These are phyloP conservation scores for Sminthurides aquaticus DNA, from an alignment of 2,888 invertebrate genomes.

Conservation along the genomic window DNA sequence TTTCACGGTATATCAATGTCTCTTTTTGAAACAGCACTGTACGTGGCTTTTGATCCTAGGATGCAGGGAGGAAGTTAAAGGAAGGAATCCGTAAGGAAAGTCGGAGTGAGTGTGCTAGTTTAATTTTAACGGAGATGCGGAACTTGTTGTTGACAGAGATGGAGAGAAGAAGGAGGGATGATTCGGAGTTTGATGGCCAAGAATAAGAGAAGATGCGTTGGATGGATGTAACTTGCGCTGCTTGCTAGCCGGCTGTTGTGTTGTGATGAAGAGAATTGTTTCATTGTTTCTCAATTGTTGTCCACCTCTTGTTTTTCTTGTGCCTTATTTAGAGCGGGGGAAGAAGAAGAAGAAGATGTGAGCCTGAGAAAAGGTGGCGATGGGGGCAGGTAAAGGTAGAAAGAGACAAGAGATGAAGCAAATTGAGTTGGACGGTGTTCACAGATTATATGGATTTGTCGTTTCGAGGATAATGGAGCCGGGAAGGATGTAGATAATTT, in stretches of 20 bases:
- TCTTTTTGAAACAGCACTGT: not conserved
- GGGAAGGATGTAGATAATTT: constrained; percentile 7
- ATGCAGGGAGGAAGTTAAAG: not conserved
- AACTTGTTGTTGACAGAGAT: not conserved
- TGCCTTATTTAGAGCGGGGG: not conserved
- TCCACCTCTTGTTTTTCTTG: not conserved
- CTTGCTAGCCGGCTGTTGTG: not conserved
- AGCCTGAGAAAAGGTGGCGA: not conserved
- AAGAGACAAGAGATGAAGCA: not conserved
- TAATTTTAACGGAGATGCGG: not conserved
- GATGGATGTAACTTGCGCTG: not conserved
- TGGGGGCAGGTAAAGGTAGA: not conserved
- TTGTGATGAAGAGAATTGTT: not conserved
- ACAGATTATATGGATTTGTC: constrained; percentile 1
- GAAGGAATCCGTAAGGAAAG: not conserved
- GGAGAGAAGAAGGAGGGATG: not conserved
- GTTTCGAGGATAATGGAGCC: constrained; percentile 1
- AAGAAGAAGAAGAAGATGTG: not conserved
- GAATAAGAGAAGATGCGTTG: not conserved
- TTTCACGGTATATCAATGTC: constrained; percentile 4
- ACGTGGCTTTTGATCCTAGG: not conserved
- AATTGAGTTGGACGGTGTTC: not conserved
- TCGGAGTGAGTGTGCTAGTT: not conserved
- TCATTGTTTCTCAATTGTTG: constrained; percentile 1
- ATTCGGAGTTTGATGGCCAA: not conserved